These are phyloP conservation scores for Drosophila paulistorum DNA, from an alignment of 1,140 invertebrate species.

Conservation along the genomic window DNA sequence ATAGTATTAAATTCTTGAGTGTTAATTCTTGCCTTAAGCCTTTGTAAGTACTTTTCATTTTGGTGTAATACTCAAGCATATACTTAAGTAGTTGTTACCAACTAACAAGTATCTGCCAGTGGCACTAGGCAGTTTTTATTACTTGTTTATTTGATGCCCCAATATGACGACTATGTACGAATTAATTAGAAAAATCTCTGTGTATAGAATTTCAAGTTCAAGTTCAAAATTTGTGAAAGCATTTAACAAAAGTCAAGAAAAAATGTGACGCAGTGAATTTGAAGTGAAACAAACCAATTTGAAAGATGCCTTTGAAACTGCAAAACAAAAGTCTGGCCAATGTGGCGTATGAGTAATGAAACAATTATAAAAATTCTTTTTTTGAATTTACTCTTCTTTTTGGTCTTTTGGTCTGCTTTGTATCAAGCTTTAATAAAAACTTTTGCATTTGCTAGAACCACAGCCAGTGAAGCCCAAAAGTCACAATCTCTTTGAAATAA, in stretches of 20 bases:
- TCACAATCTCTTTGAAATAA: neutral
- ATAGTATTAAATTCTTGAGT: no score
- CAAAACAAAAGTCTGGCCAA: constrained; percentile 1
- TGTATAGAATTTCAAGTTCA: neutral
- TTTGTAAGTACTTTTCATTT: no score
- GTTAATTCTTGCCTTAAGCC: no score
- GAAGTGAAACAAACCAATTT: neutral
- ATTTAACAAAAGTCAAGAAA: no score
- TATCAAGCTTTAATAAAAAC: neutral
- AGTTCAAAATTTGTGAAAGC: constrained; percentile 1
- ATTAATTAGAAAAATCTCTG: no score
- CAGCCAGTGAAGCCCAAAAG: neutral
- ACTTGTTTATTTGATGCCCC: neutral
- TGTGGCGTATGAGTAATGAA: neutral
- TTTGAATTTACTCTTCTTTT: neutral
- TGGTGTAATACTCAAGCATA: neutral
- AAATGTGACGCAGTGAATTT: neutral
- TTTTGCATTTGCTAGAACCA: neutral
- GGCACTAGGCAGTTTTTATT: neutral
- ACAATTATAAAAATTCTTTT: neutral
- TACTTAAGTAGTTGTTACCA: neutral
- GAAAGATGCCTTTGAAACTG: neutral
- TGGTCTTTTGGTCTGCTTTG: neutral
- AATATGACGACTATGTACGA: neutral
- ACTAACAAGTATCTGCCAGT: neutral